phyloP scores from a whole-genome alignment of 2,888 invertebrate species.

The Suillia variegata region DNA sequence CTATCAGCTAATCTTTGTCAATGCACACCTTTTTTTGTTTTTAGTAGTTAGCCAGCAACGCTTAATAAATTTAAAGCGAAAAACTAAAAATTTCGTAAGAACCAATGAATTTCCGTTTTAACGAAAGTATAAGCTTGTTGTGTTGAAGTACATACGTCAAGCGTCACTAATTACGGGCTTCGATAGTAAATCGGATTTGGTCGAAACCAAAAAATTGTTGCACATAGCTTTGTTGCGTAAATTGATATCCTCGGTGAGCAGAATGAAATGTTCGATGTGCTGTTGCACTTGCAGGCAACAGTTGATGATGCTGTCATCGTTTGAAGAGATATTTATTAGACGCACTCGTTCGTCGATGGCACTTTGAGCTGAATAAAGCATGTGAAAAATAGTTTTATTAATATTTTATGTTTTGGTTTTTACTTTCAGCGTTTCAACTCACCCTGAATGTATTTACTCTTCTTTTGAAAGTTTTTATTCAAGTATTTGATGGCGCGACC shows the following conservation, averaged over 20 bases:
- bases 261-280: constrained; percentile 57
- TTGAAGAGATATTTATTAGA: constrained; percentile 55
- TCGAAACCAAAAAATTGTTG: constrained; percentile 55
- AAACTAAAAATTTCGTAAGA: background rate
- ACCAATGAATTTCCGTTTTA: background rate
- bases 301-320: constrained; percentile 64
- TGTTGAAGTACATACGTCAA: background rate
- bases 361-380: constrained; percentile 59
- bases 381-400: background rate
- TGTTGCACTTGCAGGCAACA: constrained; percentile 62
- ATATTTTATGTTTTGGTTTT: background rate
- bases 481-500: constrained; percentile 49
- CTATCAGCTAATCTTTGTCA: too few relatives aligned
- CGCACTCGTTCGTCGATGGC: constrained; percentile 60
- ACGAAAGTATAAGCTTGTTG: background rate
- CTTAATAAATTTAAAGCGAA: too few relatives aligned
- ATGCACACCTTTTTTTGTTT: too few relatives aligned
- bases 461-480: constrained; percentile 44
- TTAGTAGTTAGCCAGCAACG: too few relatives aligned
- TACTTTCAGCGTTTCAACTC: constrained; percentile 8
- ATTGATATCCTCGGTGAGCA: constrained; percentile 64
- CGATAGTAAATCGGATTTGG: constrained; percentile 46
- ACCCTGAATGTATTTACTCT: constrained; percentile 39
- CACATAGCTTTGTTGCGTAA: constrained; percentile 63
- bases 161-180: constrained; percentile 16